Evolutionary conservation across 2,797 vertebrate genomes (phyloP), one percentile per base, ranked within the genome.

Genomic region (Petrocephalus sullivani): DNA sequence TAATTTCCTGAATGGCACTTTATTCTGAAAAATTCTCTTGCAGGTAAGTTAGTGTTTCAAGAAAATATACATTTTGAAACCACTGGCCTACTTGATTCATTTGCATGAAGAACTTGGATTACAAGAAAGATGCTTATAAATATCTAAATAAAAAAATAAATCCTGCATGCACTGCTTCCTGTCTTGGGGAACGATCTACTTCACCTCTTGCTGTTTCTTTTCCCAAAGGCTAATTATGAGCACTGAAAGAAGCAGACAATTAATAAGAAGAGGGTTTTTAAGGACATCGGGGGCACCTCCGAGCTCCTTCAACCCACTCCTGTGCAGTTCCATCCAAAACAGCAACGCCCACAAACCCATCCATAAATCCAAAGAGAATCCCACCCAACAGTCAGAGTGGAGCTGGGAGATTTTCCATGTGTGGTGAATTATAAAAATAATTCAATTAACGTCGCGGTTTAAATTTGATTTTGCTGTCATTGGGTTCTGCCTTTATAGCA

Each of bases 231-330:
- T 23, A 84, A 84, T 28, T 28, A 10, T 2, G 49, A 84, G 28
- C 81, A 84, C 81, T 23, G 21, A 83, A 19, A 83, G 28, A 83
- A 83, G 53, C 81, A 51, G 81, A 16, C 81, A 84, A 84, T 84
- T 84, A 84, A 54, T 54, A 53, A 54, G n/a, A 83, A 49, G 21
- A 49, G 54, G 81, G 46, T 84, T 54, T 51, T 84, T 54, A 28
- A 84, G 81, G 9, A 84, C 51, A 16, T 84, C n/a, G 7, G 81
- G 21, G 46, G 81, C 21, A 51, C 49, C 51, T 0, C 81, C 46
- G 14, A 46, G 16, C 16, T 78, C 71, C 33, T 16, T 37, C 0
- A 37, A 8, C 28, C 4, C 41, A 81, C 19, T 49, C 41, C 75
- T 46, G 9, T 81, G 37, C 37, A 1, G 41, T 28, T 81, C 41